A percentile compares a stretch with the other conserved stretches of the same genome.
Conservation (phyloP, 1,140 invertebrate genomes). For the Lanistes nyassanus region DNA sequence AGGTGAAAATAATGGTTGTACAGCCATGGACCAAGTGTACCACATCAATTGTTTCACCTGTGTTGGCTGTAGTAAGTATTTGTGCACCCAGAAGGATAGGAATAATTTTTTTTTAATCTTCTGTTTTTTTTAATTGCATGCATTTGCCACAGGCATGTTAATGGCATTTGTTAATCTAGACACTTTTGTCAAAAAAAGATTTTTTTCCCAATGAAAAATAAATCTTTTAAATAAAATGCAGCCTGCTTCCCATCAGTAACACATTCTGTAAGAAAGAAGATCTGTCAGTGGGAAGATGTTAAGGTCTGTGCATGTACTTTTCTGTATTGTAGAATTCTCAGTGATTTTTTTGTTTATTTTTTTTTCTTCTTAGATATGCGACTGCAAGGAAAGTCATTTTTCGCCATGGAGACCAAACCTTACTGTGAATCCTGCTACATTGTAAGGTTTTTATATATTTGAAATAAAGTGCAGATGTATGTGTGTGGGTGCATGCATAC, state of each 20-base stretch:
- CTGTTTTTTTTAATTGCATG: background rate
- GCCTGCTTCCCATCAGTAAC: too few relatives aligned
- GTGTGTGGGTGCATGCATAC: background rate
- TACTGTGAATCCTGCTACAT: conserved; percentile 96
- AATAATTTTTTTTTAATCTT: background rate
- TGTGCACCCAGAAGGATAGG: background rate
- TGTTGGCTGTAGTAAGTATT: conserved; percentile 78
- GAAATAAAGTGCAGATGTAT: background rate
- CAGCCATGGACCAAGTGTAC: conserved; percentile 95
- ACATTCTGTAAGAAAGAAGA: too few relatives aligned
- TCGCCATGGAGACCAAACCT: conserved; percentile 91
- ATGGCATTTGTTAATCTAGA: background rate
- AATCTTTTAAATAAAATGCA: too few relatives aligned
- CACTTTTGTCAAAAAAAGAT: background rate
- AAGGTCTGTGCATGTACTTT: too few relatives aligned
- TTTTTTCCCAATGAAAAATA: background rate
- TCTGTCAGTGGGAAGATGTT: too few relatives aligned
- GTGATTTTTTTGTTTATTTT: background rate
- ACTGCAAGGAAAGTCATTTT: conserved; percentile 94
- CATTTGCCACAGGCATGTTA: background rate
- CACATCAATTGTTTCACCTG: conserved; percentile 96
- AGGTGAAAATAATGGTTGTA: conserved; percentile 92
- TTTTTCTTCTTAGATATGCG: conserved; percentile 22
- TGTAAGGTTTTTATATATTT: conserved; percentile 66
- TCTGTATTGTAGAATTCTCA: too few relatives aligned